Evolutionary conservation across 2,888 invertebrate species (phyloP).

Genomic region (Halictus ligatus): DNA sequence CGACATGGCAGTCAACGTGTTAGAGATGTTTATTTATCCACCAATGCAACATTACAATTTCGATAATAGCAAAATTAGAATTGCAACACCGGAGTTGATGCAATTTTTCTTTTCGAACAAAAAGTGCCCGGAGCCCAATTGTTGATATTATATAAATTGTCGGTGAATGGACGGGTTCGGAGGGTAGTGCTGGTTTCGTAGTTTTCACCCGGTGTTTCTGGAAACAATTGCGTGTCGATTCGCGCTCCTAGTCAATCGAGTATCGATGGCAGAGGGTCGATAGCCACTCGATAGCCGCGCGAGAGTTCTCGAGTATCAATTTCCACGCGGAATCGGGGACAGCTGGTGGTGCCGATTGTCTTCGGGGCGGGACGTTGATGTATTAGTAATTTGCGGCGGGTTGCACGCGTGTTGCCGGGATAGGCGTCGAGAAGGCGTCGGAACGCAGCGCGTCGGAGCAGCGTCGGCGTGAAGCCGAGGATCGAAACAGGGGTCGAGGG

Average conservation of each 20-base stretch:
- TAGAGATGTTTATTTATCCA: no score
- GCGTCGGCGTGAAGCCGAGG: not conserved
- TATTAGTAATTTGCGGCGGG: conserved; percentile 25
- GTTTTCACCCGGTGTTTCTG: not conserved
- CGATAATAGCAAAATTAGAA: no score
- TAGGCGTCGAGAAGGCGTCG: conserved; percentile 3
- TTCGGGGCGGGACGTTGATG: conserved; percentile 15
- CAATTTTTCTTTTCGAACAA: no score
- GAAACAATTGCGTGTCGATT: not conserved
- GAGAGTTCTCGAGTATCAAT: not conserved
- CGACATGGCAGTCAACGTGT: no score
- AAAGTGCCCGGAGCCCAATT: no score
- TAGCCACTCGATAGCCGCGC: not conserved
- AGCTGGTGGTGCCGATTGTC: not conserved
- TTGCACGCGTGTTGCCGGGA: conserved; percentile 21
- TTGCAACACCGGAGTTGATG: no score
- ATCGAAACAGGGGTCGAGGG: not conserved
- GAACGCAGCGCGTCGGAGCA: not conserved
- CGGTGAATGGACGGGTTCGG: no score
- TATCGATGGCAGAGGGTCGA: not conserved
- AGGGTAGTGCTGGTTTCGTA: not conserved
- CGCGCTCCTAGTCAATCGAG: not conserved
- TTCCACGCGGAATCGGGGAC: not conserved
- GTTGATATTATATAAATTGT: no score
- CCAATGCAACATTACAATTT: no score